Conservation (phyloP, 2,888 invertebrate species). For the Leptopterna dolabrata region DNA sequence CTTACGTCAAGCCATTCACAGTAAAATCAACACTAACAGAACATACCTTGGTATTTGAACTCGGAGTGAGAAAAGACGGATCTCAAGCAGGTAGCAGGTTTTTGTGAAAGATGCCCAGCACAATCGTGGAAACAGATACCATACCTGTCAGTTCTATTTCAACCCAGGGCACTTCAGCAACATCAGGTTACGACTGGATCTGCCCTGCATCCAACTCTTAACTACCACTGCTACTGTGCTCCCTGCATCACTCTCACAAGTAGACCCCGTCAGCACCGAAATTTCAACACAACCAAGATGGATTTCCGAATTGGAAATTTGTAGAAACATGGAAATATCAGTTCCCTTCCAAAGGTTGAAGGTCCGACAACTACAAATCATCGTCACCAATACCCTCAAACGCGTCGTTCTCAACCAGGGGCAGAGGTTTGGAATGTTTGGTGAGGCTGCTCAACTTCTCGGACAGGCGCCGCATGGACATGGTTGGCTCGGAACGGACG, state of each 20-base stretch:
- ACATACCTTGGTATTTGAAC: too few species aligned
- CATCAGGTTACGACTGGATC: too few species aligned
- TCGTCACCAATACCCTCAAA: constrained; percentile 97
- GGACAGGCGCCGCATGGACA: constrained; percentile 80
- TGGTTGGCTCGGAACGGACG: constrained; percentile 72
- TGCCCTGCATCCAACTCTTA: too few species aligned
- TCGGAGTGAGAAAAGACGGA: too few species aligned
- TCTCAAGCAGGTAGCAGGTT: too few species aligned
- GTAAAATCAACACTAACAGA: too few species aligned
- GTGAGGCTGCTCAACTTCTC: constrained; percentile 73
- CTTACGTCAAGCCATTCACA: too few species aligned
- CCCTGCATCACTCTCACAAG: neutral
- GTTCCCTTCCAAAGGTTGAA: neutral
- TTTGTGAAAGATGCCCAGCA: too few species aligned
- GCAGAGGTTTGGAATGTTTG: constrained; percentile 63
- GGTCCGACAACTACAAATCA: constrained; percentile 73
- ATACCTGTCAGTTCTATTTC: too few species aligned
- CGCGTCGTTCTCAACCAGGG: constrained; percentile 84
- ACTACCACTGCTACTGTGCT: too few species aligned
- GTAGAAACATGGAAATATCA: neutral
- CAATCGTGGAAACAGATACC: too few species aligned
- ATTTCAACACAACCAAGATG: neutral
- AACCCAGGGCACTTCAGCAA: too few species aligned
- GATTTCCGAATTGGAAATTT: neutral
- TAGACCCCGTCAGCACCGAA: neutral